phyloP scores from a whole-genome alignment of 1,140 invertebrate species.

The Bombus breviceps region DNA sequence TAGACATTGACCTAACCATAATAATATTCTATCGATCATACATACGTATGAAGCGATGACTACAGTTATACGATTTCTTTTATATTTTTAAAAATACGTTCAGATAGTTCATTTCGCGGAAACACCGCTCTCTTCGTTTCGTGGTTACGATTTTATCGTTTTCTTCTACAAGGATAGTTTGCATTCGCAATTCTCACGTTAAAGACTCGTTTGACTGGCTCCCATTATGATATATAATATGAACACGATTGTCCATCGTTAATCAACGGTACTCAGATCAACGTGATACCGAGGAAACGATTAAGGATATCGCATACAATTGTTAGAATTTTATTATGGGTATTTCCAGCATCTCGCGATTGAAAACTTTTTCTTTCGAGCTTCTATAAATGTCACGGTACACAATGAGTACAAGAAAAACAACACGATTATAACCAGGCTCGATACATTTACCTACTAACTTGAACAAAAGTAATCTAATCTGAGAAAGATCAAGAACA shows the following conservation, averaged over 20 bases:
- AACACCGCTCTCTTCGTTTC: neutral
- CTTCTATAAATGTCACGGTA: neutral
- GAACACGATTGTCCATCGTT: neutral
- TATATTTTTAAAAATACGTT: neutral
- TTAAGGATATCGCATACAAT: constrained; percentile 35
- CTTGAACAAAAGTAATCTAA: too few relatives aligned
- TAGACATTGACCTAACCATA: constrained; percentile 38
- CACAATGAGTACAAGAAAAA: neutral
- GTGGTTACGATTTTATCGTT: neutral
- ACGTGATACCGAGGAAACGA: constrained; percentile 46
- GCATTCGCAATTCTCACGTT: constrained; percentile 7
- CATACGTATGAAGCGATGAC: neutral
- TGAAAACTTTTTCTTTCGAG: neutral
- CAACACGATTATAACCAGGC: too few relatives aligned
- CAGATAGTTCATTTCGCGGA: neutral
- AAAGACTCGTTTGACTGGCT: constrained; percentile 36
- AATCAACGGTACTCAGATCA: constrained; percentile 25
- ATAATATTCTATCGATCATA: constrained; percentile 6
- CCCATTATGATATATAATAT: constrained; percentile 3
- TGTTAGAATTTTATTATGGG: constrained; percentile 20
- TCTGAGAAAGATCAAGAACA: too few relatives aligned
- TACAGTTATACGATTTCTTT: neutral
- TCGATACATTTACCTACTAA: too few relatives aligned
- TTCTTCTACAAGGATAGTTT: constrained; percentile 18
- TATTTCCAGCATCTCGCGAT: constrained; percentile 38